Evolutionary conservation across 2,888 invertebrate species (phyloP).

Genomic region (Apamea sordens): DNA sequence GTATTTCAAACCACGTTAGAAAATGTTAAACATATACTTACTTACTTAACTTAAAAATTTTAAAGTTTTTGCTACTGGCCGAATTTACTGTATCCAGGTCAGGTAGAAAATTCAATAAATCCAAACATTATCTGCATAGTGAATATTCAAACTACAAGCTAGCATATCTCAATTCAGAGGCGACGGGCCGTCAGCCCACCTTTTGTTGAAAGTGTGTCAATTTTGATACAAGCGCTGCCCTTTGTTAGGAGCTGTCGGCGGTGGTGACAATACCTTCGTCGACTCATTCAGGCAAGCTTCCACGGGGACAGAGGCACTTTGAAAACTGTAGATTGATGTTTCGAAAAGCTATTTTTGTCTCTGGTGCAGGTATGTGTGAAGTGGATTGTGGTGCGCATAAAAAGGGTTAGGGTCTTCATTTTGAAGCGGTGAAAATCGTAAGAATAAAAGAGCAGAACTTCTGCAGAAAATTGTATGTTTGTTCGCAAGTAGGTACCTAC

Average conservation of each 20-base stretch:
- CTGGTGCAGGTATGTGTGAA: constrained; percentile 4
- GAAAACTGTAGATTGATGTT: constrained; percentile 53
- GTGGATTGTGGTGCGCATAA: neutral
- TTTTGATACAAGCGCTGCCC: constrained; percentile 61
- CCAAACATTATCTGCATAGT: constrained; percentile 24
- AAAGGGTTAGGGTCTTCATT: neutral
- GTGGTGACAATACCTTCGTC: constrained; percentile 48
- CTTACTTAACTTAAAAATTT: neutral
- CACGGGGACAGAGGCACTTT: constrained; percentile 40
- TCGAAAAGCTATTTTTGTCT: constrained; percentile 50
- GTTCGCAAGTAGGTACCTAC: neutral
- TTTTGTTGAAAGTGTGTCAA: constrained; percentile 66
- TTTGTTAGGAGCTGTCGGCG: constrained; percentile 54
- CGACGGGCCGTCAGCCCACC: constrained; percentile 40
- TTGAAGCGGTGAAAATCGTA: neutral
- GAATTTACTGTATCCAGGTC: constrained; percentile 8
- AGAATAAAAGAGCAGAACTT: neutral
- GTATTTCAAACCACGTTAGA: neutral
- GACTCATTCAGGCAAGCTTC: constrained; percentile 46
- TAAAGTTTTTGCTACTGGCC: neutral
- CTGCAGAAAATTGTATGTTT: neutral
- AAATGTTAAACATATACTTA: too few species aligned
- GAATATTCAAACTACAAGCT: constrained; percentile 37
- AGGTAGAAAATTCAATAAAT: constrained; percentile 28
- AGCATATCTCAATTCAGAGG: constrained; percentile 38